A percentile compares a stretch with the other conserved stretches of the same genome.
These are phyloP conservation scores for Acrocephalus arundinaceus DNA, from an alignment of 2,113 vertebrate genomes.

Conservation along the genomic window DNA sequence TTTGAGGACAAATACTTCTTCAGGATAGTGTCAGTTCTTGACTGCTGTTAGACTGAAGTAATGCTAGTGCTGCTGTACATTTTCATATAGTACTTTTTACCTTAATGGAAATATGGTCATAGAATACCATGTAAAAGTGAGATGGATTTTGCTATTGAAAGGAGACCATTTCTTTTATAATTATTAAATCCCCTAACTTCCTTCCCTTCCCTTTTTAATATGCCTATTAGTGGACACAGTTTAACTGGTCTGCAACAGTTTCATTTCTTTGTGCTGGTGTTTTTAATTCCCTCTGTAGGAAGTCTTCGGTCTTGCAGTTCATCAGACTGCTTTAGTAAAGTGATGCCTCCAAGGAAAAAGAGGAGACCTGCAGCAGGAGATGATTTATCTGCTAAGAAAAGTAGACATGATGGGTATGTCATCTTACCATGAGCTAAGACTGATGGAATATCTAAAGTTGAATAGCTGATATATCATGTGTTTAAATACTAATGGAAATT, in stretches of 20 bases:
- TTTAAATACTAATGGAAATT: constrained; percentile 26
- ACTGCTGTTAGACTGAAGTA: not conserved
- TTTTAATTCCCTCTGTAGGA: constrained; percentile 72
- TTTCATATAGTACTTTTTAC: not conserved
- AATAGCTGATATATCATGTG: constrained; percentile 23
- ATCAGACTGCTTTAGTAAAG: constrained; percentile 93
- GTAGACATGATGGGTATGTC: constrained; percentile 94
- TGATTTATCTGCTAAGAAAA: constrained; percentile 96
- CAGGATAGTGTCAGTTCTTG: not conserved
- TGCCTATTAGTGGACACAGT: constrained; percentile 45
- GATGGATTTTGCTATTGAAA: constrained; percentile 32
- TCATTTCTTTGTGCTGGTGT: constrained; percentile 62
- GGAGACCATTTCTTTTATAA: not conserved
- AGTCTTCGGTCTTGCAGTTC: constrained; percentile 83
- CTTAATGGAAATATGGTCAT: not conserved
- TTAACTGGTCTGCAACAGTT: constrained; percentile 49
- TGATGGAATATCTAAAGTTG: constrained; percentile 19
- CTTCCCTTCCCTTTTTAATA: constrained; percentile 21
- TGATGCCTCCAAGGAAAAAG: constrained; percentile 99
- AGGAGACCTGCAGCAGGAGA: constrained; percentile 97
- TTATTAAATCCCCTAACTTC: not conserved
- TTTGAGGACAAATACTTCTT: not conserved
- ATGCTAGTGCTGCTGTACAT: not conserved
- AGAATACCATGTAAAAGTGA: not conserved
- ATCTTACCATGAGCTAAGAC: constrained; percentile 21